These are phyloP conservation scores for Chiridota heheva DNA, from an alignment of 35 echinoderm and acorn worm genomes.

Conservation along the genomic window DNA sequence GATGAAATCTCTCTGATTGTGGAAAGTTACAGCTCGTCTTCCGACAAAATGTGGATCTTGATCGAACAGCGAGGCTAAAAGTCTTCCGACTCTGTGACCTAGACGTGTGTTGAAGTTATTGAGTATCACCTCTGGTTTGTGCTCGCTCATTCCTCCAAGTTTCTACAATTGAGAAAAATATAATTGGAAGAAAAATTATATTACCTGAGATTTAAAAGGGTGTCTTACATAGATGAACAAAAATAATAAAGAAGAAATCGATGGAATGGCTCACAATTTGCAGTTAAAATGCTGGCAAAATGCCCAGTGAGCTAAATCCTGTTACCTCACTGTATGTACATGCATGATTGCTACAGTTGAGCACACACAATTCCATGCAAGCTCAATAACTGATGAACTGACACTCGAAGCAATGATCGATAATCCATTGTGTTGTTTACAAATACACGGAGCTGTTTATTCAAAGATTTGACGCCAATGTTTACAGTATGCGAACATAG, in stretches of 20 bases:
- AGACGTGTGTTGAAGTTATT: conserved; percentile 97
- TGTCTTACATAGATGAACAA: no score
- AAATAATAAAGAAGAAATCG: neutral
- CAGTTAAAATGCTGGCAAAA: neutral
- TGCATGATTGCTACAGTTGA: no score
- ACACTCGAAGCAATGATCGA: no score
- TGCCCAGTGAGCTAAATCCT: no score
- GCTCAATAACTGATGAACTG: no score
- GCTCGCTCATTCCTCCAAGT: conserved; percentile 65
- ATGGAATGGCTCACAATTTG: neutral
- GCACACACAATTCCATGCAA: no score
- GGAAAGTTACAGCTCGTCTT: conserved; percentile 86
- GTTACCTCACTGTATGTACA: no score
- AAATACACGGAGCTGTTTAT: no score
- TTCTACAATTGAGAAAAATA: conserved; percentile 29
- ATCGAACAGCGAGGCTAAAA: conserved; percentile 83
- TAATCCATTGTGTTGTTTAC: no score
- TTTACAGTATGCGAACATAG: no score
- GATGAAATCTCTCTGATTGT: conserved; percentile 97
- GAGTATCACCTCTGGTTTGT: conserved; percentile 86
- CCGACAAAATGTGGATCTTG: conserved; percentile 96
- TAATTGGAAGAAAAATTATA: neutral
- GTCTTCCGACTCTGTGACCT: conserved; percentile 75
- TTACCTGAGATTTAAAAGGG: neutral
- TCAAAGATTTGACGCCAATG: no score